A percentile compares a stretch with the other conserved stretches of the same genome.
Evolutionary conservation across 2,113 vertebrate species (phyloP).

Genomic region (human): GRCh38 chr12:1015501-1016000

Average conservation of each 20-base stretch:
- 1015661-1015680: constrained; percentile 1
- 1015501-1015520: background rate
- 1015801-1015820: background rate
- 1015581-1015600: constrained; percentile 27
- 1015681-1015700: constrained; percentile 12
- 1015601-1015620: constrained; percentile 8
- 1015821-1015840: background rate
- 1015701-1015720: constrained; percentile 22
- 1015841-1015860: constrained; percentile 42
- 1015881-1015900: background rate
- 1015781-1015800: constrained; percentile 28
- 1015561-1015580: constrained; percentile 14
- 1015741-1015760: constrained; percentile 44
- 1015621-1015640: constrained; percentile 24
- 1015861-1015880: constrained; percentile 32
- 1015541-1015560: constrained; percentile 4
- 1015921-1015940: constrained; percentile 30
- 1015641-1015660: constrained; percentile 21
- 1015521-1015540: background rate
- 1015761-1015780: background rate
- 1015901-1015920: background rate
- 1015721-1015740: background rate
- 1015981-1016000: background rate
- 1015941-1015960: constrained; percentile 41
- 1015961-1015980: constrained; percentile 2